Conservation (phyloP, 2,113 vertebrate species). For the Electrona antarctica region DNA sequence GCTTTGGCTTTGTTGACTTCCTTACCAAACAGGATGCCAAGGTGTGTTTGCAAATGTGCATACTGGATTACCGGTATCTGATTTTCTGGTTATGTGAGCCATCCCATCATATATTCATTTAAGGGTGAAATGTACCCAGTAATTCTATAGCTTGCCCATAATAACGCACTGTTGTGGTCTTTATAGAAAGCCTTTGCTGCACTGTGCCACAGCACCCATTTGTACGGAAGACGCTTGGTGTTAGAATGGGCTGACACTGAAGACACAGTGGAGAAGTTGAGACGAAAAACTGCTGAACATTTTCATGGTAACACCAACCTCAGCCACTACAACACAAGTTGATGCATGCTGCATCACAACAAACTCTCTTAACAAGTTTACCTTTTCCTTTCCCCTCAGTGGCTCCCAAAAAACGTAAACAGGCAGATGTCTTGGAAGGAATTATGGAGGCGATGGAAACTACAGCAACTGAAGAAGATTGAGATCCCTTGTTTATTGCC, state of each 20-base stretch:
- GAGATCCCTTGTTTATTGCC: neutral
- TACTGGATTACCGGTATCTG: neutral
- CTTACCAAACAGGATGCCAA: constrained; percentile 96
- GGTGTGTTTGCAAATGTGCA: constrained; percentile 74
- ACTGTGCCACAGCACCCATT: constrained; percentile 96
- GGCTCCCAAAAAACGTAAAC: constrained; percentile 81
- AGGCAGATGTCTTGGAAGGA: constrained; percentile 80
- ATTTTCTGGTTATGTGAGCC: neutral
- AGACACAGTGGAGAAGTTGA: constrained; percentile 87
- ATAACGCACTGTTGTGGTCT: neutral
- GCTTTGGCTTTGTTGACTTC: constrained; percentile 96
- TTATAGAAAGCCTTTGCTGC: constrained; percentile 90
- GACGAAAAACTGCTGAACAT: constrained; percentile 88
- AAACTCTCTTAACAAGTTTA: neutral
- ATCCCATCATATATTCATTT: neutral
- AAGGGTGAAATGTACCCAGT: neutral
- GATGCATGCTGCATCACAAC: neutral
- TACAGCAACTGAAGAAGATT: constrained; percentile 63
- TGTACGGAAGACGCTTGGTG: constrained; percentile 93
- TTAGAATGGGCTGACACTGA: constrained; percentile 94
- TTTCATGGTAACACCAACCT: constrained; percentile 80
- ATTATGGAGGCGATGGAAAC: constrained; percentile 90
- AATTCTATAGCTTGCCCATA: neutral
- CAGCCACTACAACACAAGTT: neutral
- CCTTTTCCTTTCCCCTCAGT: constrained; percentile 66